Base-by-base conservation (phyloP, 2,113 vertebrate species). In the Hyperoodon ampullatus region DNA sequence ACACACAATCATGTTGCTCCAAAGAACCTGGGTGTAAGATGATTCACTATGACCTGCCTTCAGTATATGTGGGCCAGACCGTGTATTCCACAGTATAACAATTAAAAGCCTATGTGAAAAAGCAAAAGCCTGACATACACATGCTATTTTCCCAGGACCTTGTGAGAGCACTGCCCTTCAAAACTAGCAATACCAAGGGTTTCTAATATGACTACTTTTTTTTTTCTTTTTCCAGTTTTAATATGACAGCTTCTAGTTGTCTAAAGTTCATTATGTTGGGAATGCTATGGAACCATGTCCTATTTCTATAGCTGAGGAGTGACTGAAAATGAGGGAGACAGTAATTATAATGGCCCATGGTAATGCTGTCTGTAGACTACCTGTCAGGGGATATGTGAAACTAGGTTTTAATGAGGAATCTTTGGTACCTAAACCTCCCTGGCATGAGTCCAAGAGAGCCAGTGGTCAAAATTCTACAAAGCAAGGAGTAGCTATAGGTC, bases 1-100 rank as follows among this genome's bases (percentile, higher is more conserved):
- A 94, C n/a, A 90, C 7, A 93, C 3, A 72, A 42, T 95, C 60
- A 78, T 90, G 81, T 88, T 94, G 35, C 84, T 82, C 44, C n/a
- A 23, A 93, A 89, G 68, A 96, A 93, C 44, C 28, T 44, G 63
- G 47, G 50, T 88, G 1, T 66, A 71, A 83, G 33, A 68, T 93
- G 74, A 96, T 39, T 97, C 74, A 78, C 33, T 53, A 12, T 30
- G 58, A 81, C 4, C 30, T 72, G 47, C 61, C 74, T 33, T 88
- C 63, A 89, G 16, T 65, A 61, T 58, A 83, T 33, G 15, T 66
- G 53, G 28, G 63, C 53, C 39, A 68, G 30, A 89, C 23, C 7
- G 53, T 50, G 21, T 30, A 39, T 7, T 72, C 35, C 78, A 63
- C 33, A 72, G 77, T 33, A 47, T 44, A 77, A 63, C 21, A 96